These are phyloP conservation scores for Nannoperca australis DNA, from an alignment of 2,797 vertebrate genomes.

Conservation along the genomic window DNA sequence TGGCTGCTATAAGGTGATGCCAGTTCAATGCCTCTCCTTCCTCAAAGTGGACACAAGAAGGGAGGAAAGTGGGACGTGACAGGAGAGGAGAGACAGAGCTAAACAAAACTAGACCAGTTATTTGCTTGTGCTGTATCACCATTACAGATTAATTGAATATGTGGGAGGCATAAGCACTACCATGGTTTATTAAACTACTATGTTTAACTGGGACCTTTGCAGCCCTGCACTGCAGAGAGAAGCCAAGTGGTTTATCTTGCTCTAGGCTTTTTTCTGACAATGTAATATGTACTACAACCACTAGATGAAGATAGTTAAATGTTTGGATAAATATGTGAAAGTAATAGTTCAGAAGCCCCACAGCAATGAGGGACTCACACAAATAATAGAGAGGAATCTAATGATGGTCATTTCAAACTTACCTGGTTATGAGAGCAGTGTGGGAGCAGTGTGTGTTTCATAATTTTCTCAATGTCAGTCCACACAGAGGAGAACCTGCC, in stretches of 20 bases:
- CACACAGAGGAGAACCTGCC: conserved; percentile 24
- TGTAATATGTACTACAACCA: conserved; percentile 29
- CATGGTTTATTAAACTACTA: too few relatives aligned
- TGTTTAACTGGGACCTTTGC: background rate
- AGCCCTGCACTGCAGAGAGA: background rate
- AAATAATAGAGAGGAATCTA: background rate
- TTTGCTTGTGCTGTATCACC: background rate
- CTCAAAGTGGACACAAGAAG: background rate
- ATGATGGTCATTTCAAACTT: background rate
- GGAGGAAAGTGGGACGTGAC: background rate
- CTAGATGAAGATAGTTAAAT: conserved; percentile 39
- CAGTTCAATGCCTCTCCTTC: background rate
- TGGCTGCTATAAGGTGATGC: background rate
- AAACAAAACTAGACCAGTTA: background rate
- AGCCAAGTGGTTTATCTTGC: background rate
- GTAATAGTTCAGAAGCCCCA: background rate
- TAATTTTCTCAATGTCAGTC: conserved; percentile 4
- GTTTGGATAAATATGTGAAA: background rate
- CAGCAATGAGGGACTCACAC: background rate
- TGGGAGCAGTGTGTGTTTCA: background rate
- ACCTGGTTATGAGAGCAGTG: background rate
- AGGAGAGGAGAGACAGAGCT: background rate
- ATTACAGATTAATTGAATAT: background rate
- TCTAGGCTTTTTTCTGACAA: background rate
- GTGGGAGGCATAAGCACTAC: too few relatives aligned